These are phyloP conservation scores for Saccopteryx leptura DNA, from an alignment of 2,113 vertebrate genomes.

Conservation along the genomic window DNA sequence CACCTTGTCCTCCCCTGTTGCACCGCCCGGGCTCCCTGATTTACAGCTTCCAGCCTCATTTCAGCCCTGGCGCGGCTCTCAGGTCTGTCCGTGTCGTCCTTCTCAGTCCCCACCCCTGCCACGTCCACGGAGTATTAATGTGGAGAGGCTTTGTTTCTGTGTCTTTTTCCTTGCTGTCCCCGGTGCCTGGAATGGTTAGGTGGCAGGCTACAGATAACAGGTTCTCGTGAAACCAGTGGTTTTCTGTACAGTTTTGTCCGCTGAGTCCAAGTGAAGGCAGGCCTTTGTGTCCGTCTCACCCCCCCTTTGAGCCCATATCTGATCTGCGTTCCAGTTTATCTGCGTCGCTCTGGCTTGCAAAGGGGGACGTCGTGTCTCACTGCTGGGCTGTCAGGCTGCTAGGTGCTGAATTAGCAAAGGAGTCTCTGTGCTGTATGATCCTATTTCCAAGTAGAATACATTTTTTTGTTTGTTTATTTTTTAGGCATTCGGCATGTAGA, in stretches of 20 bases:
- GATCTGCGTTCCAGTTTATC: not conserved
- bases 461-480: not conserved
- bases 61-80: not conserved
- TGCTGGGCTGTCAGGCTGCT: not conserved
- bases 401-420: not conserved
- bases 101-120: not conserved
- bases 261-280: not conserved
- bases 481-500: not conserved
- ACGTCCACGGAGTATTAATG: not conserved
- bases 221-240: not conserved
- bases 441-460: not conserved
- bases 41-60: not conserved
- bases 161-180: not conserved
- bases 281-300: not conserved
- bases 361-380: not conserved
- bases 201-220: not conserved
- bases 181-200: not conserved
- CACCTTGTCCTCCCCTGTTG: not conserved
- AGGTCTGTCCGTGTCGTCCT: not conserved
- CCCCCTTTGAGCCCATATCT: not conserved
- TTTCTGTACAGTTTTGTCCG: slow-evolving; percentile 38
- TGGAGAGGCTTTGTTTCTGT: not conserved
- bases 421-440: not conserved
- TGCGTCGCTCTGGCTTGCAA: not conserved
- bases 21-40: not conserved